phyloP scores from a whole-genome alignment of 2,113 vertebrate species.

The Misgurnus anguillicaudatus region DNA sequence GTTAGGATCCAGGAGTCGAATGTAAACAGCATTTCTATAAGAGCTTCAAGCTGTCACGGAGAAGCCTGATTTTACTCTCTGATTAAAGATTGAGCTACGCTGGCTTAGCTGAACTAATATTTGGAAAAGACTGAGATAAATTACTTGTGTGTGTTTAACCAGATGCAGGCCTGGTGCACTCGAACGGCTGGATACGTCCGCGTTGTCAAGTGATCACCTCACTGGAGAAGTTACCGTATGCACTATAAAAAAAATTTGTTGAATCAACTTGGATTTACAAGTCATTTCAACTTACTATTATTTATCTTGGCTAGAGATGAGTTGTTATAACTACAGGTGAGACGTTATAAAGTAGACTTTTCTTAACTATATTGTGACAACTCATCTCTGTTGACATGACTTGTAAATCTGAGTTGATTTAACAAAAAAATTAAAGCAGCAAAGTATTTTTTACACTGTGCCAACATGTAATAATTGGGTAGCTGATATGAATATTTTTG shows the following conservation, averaged over 20 bases:
- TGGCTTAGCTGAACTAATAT: constrained; percentile 74
- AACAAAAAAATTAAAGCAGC: too few relatives aligned
- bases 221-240: not conserved
- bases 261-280: too few relatives aligned
- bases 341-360: too few relatives aligned
- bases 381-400: too few relatives aligned
- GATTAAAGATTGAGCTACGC: constrained; percentile 64
- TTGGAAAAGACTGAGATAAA: constrained; percentile 67
- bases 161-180: constrained; percentile 53
- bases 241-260: too few relatives aligned
- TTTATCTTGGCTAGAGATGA: too few relatives aligned
- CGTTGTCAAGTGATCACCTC: constrained; percentile 36
- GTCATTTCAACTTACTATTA: too few relatives aligned
- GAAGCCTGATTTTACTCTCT: constrained; percentile 55
- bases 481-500: not conserved
- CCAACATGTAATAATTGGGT: not conserved
- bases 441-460: not conserved
- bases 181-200: constrained; percentile 20
- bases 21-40: constrained; percentile 65
- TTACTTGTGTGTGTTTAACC: constrained; percentile 66
- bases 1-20: constrained; percentile 58
- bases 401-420: too few relatives aligned
- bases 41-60: constrained; percentile 64
- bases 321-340: too few relatives aligned
- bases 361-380: too few relatives aligned